A percentile compares a stretch with the other conserved stretches of the same genome.
Evolutionary conservation across 2,113 vertebrate genomes (phyloP).

Genomic region (Lichenostomus cassidix): DNA sequence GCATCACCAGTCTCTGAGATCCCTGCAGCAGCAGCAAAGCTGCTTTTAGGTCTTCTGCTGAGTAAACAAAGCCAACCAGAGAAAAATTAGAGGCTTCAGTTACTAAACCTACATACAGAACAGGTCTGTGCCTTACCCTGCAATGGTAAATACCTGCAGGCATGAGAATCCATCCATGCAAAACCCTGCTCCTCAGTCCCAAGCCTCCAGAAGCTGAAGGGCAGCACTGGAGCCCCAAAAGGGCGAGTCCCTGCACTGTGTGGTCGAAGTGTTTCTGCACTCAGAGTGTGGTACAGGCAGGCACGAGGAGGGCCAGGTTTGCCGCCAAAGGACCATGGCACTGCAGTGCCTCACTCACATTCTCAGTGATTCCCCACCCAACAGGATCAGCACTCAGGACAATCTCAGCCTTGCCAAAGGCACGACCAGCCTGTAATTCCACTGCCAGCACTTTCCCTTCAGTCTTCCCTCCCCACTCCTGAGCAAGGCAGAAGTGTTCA

Average conservation of each 20-base stretch:
- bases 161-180: not conserved
- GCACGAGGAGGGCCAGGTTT: not conserved
- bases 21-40: constrained; percentile 7
- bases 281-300: not conserved
- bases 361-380: not conserved
- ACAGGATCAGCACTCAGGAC: not conserved
- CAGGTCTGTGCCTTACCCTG: not conserved
- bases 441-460: not conserved
- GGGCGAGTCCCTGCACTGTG: not conserved
- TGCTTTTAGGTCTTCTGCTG: constrained; percentile 22
- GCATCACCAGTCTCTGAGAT: not conserved
- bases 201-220: not conserved
- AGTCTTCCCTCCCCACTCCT: not conserved
- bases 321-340: not conserved
- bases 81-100: not conserved
- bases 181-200: not conserved
- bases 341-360: not conserved
- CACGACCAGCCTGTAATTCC: not conserved
- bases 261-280: not conserved
- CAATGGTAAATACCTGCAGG: not conserved
- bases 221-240: not conserved
- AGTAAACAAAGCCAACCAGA: constrained; percentile 27
- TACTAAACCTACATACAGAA: not conserved
- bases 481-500: not conserved
- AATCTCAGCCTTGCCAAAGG: not conserved